These are phyloP conservation scores for Leucosticte australis DNA, from an alignment of 2,113 vertebrate genomes.

Conservation along the genomic window DNA sequence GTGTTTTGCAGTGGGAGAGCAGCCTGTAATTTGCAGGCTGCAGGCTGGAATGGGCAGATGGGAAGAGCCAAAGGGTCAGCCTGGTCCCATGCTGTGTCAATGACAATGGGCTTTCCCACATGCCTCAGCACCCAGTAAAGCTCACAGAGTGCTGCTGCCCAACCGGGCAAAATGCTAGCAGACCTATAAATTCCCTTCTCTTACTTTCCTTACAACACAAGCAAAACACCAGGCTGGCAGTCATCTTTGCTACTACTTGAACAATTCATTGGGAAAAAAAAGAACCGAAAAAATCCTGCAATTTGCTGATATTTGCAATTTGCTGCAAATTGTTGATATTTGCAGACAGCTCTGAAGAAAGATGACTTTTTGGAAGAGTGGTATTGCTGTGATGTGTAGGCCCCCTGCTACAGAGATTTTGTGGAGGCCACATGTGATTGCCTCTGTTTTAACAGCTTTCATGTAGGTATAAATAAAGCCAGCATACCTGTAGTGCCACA, in stretches of 20 bases:
- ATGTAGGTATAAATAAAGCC: neutral
- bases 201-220: neutral
- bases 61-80: neutral
- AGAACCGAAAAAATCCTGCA: neutral
- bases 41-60: neutral
- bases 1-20: neutral
- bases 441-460: neutral
- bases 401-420: neutral
- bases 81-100: rapidly evolving
- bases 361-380: neutral
- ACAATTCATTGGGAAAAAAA: neutral
- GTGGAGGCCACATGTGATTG: neutral
- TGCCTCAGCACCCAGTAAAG: neutral
- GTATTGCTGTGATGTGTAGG: neutral
- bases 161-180: neutral
- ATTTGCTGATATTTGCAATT: neutral
- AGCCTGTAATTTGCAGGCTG: constrained; percentile 28
- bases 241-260: neutral
- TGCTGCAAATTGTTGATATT: neutral
- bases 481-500: neutral
- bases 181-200: neutral
- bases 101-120: neutral
- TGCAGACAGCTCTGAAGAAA: neutral
- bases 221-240: neutral
- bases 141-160: neutral